A percentile compares a stretch with the other conserved stretches of the same genome.
Conservation (phyloP, 1,140 invertebrate species). For the Tribolium madens region DNA sequence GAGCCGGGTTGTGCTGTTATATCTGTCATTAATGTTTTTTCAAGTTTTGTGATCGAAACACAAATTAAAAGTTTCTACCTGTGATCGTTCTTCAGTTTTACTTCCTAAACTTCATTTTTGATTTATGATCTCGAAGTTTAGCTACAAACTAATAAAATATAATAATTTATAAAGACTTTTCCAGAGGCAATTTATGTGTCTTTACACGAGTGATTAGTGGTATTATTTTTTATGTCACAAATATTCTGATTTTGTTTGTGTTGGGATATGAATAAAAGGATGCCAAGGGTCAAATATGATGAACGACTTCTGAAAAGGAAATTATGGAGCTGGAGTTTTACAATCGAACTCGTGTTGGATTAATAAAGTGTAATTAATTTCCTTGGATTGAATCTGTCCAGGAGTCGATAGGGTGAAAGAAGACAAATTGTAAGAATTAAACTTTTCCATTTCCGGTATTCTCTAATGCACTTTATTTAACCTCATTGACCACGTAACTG, state of each 20-base stretch:
- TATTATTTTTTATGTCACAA: not conserved
- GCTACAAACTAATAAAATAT: conserved; percentile 44
- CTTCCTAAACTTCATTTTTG: conserved; percentile 24
- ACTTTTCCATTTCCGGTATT: conserved; percentile 61
- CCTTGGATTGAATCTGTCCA: conserved; percentile 48
- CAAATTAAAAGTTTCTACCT: conserved; percentile 25
- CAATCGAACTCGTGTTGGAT: conserved; percentile 12
- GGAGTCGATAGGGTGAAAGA: conserved; percentile 52
- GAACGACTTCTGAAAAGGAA: conserved; percentile 19
- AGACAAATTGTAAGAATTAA: conserved; percentile 63
- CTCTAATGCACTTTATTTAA: conserved; percentile 63
- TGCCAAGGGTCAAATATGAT: not conserved
- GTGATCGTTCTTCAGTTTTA: conserved; percentile 34
- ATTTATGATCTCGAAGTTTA: conserved; percentile 7
- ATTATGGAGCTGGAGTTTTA: conserved; percentile 1
- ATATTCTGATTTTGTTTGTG: not conserved
- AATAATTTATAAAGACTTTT: conserved; percentile 28
- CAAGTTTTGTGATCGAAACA: conserved; percentile 23
- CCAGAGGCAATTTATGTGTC: not conserved
- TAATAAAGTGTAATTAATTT: conserved; percentile 53
- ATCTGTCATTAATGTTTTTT: not conserved
- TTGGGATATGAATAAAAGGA: not conserved
- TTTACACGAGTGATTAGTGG: not conserved
- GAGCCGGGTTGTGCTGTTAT: not conserved
- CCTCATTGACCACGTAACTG: conserved; percentile 62